Percentiles rank a stretch among this genome's conserved stretches.
Evolutionary conservation across 2,888 invertebrate genomes (phyloP).

Genomic region (Venusia cambrica): DNA sequence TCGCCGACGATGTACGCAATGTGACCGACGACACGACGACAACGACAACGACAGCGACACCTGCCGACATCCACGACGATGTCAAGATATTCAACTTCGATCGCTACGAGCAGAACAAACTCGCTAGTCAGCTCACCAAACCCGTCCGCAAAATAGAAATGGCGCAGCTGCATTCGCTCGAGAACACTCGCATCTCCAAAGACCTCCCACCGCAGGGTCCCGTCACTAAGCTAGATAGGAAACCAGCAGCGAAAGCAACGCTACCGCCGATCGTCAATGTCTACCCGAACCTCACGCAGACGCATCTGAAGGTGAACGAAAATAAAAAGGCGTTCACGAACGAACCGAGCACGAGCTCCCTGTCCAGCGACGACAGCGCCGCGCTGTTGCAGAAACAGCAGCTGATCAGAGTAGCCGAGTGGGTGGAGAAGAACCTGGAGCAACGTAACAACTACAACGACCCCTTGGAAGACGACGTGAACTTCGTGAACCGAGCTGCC

Average conservation of each 20-base stretch:
- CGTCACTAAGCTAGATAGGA: constrained; percentile 48
- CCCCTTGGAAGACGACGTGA: constrained; percentile 65
- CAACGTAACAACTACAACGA: constrained; percentile 72
- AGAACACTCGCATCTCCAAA: constrained; percentile 73
- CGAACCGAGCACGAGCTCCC: constrained; percentile 74
- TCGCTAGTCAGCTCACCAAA: constrained; percentile 54
- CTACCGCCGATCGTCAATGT: constrained; percentile 69
- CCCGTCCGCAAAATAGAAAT: constrained; percentile 70
- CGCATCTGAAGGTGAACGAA: constrained; percentile 72
- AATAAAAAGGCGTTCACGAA: constrained; percentile 69
- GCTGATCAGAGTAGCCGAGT: constrained; percentile 86
- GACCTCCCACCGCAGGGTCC: constrained; percentile 60
- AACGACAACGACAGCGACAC: constrained; percentile 39
- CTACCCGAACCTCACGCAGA: constrained; percentile 72
- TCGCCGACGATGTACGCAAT: constrained; percentile 38
- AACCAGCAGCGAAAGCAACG: constrained; percentile 50
- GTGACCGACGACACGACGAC: too few species aligned
- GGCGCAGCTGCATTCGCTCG: constrained; percentile 69
- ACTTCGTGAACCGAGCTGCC: constrained; percentile 49
- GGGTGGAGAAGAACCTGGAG: constrained; percentile 86
- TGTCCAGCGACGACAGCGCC: constrained; percentile 77
- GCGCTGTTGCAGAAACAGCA: constrained; percentile 83
- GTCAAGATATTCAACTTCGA: constrained; percentile 78
- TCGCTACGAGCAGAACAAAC: constrained; percentile 73
- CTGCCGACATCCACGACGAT: constrained; percentile 58